Evolutionary conservation across 2,113 vertebrate genomes (phyloP).

Genomic region (Grantiella picta): DNA sequence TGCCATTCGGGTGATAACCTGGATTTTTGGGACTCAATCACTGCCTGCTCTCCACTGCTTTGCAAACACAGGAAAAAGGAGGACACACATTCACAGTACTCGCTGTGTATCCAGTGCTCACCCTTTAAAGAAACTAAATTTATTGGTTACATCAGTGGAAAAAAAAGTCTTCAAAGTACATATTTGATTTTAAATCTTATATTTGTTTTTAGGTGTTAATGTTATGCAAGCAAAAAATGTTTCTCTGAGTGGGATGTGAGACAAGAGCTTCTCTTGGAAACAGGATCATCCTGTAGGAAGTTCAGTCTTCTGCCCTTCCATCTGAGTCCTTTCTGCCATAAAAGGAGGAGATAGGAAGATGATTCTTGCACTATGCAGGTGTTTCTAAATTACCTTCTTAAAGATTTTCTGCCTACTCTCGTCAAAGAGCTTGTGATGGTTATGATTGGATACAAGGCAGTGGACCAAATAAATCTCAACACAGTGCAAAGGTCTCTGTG

Average conservation of each 20-base stretch:
- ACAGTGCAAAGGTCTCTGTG: background rate
- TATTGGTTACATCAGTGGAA: background rate
- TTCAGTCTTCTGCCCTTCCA: background rate
- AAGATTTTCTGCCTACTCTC: background rate
- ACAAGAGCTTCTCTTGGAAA: background rate
- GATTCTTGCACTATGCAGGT: background rate
- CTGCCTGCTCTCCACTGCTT: rapidly evolving
- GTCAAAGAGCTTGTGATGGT: background rate
- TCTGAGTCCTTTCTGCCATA: background rate
- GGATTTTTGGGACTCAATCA: background rate
- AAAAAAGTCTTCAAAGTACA: background rate
- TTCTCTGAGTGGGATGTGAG: background rate
- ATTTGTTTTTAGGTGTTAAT: background rate
- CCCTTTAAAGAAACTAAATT: background rate
- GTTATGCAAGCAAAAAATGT: background rate
- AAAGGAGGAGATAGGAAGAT: background rate
- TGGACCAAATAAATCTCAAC: background rate
- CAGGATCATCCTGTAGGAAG: background rate
- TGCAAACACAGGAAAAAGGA: background rate
- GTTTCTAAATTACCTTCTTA: background rate
- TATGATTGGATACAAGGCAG: background rate
- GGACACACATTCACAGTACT: background rate
- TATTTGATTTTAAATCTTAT: background rate
- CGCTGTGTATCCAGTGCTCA: background rate
- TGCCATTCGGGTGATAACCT: too few relatives aligned